Evolutionary conservation across 2,113 vertebrate genomes (phyloP), one percentile per base, ranked within the genome.

Genomic region (Condylura cristata): DNA sequence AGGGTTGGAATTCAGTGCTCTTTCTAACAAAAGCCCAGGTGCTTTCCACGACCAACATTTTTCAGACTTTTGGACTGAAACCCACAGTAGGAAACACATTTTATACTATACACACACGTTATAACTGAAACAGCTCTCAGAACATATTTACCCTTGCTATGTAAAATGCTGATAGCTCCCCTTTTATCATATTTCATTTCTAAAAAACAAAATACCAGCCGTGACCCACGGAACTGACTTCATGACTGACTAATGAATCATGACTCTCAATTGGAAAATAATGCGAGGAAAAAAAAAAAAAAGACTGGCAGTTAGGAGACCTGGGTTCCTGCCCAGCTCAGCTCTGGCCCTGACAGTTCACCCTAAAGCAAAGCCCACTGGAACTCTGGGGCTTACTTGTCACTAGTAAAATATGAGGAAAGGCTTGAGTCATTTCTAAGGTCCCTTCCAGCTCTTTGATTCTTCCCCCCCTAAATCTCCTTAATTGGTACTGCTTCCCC

Each of bases 281-380:
- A 66, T 11, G 39, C 5, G 6, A 78, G 61, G 53, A 72, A n/a
- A 32, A 74, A 58, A 74, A n/a, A 46, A 34, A 12, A 34, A 74
- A 28, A 8, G 75, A n/a, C 26, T 6, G 28, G 51, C n/a, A 10
- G 26, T 39, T 26, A 71, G 65, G 34, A 94, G 65, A 86, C 71
- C 63, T 66, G 61, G 78, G 76, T 86, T 87, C 41, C 66, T 41
- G 76, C 12, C 6, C 72, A 39, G 78, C 6, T 41, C 13, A 24
- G 26, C 51, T 78, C 70, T 56, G 68, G 34, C 44, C 95, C 86
- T 89, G 96, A 95, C 12, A 24, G 89, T 18, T 46, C n/a, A 89
- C 68, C 58, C 44, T 66, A 32, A 8, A 63, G 68, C 66, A 32
- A 8, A 63, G 68, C 66, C 34, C 22, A 60, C 41, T 28, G n/a